These are phyloP conservation scores for Sialis fuliginosa DNA, from an alignment of 2,888 invertebrate species.

Conservation along the genomic window DNA sequence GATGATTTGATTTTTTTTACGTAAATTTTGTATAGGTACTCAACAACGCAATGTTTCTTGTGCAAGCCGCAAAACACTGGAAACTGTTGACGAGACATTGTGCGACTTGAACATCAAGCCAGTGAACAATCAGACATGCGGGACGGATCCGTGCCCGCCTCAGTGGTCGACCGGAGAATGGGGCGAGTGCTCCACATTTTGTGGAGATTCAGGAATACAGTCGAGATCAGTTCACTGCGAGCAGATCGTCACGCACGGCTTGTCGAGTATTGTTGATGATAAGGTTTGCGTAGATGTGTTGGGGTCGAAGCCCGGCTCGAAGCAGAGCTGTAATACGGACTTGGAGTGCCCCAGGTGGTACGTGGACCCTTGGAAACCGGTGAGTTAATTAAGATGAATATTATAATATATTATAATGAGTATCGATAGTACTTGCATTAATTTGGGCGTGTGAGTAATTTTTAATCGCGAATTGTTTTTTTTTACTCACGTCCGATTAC, in stretches of 20 bases:
- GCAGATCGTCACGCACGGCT: constrained; percentile 54
- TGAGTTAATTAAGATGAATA: constrained; percentile 25
- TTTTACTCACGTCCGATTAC: no score
- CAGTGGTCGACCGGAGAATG: constrained; percentile 65
- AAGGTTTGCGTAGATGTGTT: constrained; percentile 47
- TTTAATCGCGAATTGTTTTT: not conserved
- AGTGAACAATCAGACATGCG: constrained; percentile 49
- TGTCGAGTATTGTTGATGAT: constrained; percentile 54
- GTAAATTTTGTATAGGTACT: constrained; percentile 35
- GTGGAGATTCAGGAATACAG: constrained; percentile 58
- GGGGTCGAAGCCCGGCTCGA: constrained; percentile 50
- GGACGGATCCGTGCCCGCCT: constrained; percentile 57
- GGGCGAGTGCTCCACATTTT: constrained; percentile 66
- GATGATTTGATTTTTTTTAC: no score
- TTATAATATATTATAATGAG: not conserved
- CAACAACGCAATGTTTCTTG: constrained; percentile 68
- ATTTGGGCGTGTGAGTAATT: not conserved
- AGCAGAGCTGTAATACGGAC: constrained; percentile 57
- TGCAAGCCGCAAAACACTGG: constrained; percentile 52
- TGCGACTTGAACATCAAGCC: constrained; percentile 69
- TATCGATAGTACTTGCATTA: not conserved
- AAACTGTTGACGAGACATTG: constrained; percentile 51
- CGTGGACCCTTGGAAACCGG: constrained; percentile 77
- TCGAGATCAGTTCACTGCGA: constrained; percentile 62
- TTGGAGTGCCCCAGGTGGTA: constrained; percentile 75